A percentile compares a stretch with the other conserved stretches of the same genome.
Evolutionary conservation across 2,888 invertebrate species (phyloP).

Genomic region (Pandemis corylana): DNA sequence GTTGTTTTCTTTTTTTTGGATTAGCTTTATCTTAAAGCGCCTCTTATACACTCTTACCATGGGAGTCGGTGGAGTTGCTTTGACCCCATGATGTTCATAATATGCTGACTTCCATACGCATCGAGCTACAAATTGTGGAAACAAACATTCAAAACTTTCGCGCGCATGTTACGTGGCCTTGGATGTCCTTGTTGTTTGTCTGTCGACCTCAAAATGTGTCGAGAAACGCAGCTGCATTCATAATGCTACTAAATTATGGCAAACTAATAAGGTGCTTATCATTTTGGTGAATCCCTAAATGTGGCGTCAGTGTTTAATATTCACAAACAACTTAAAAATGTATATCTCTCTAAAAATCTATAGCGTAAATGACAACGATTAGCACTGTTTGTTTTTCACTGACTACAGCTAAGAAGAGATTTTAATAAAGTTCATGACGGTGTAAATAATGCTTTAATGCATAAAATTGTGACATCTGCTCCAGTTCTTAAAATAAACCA

Average conservation of each 20-base stretch:
- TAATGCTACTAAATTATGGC: constrained; percentile 23
- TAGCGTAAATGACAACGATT: not conserved
- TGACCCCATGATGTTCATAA: not conserved
- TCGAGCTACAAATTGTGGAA: not conserved
- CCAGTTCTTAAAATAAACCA: constrained; percentile 32
- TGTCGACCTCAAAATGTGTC: constrained; percentile 28
- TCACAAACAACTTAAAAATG: not conserved
- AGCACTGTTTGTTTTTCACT: constrained; percentile 6
- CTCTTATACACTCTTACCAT: not conserved
- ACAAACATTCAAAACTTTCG: constrained; percentile 14
- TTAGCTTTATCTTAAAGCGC: no score
- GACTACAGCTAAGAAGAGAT: not conserved
- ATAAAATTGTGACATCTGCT: constrained; percentile 18
- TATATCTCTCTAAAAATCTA: not conserved
- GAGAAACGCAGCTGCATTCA: constrained; percentile 13
- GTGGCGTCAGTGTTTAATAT: not conserved
- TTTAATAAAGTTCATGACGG: not conserved
- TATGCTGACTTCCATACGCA: not conserved
- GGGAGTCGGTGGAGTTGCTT: not conserved
- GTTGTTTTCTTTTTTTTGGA: no score
- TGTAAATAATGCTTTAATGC: not conserved
- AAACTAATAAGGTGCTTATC: constrained; percentile 4
- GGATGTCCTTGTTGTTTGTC: constrained; percentile 28
- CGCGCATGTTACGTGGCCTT: constrained; percentile 21
- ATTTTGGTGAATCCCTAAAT: not conserved